Base-by-base conservation (phyloP, 2,888 invertebrate genomes). In the Zelleria hepariella region DNA sequence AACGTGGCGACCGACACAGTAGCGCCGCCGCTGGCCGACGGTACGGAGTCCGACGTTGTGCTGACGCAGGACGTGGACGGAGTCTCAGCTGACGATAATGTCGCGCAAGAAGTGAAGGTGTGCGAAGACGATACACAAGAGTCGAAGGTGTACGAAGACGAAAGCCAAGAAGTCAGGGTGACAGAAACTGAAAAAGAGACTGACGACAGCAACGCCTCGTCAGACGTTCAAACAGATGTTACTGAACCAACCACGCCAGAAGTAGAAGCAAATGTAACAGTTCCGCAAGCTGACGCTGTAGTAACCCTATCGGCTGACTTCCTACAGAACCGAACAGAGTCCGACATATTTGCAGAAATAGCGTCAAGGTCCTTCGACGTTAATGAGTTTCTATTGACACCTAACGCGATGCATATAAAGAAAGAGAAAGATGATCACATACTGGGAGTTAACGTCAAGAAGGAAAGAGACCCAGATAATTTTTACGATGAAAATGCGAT, bases 1-100 rank as follows among this genome's bases (percentile, higher is more conserved):
- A 80, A 87, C 63, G 88, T 88, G 7, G 85, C 86, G 60, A 86
- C 88, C 1, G 83, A 86, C 64, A 78, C 86, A 80, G 83, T 83
- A 58, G 80, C 75, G 64, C 82, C 85, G 23, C 75, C 72, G 69
- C 78, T 83, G 58, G 74, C 82, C 58, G 64, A 72, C 62, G 73
- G 74, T 68, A 63, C 78, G 74, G 64, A 72, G 62, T 73, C 74
- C 68, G 78, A 75, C 60, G 69, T 62, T 61, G 73, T 74, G 59
- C 77, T 74, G 60, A 70, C 62, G 59, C 64, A 67, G 47, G 75
- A 74, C 15, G 70, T 74, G 55, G 86, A 86, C 67, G 80, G 73
- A 23, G 88, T 87, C 6, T 81, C 85, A 1, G 77, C 86, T 0
- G 89, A 88, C 63, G 88, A 86, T 1, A 87, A 88, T 65, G 87